phyloP scores from a whole-genome alignment of 1,140 invertebrate genomes.

The Ceratosolen solmsi region DNA sequence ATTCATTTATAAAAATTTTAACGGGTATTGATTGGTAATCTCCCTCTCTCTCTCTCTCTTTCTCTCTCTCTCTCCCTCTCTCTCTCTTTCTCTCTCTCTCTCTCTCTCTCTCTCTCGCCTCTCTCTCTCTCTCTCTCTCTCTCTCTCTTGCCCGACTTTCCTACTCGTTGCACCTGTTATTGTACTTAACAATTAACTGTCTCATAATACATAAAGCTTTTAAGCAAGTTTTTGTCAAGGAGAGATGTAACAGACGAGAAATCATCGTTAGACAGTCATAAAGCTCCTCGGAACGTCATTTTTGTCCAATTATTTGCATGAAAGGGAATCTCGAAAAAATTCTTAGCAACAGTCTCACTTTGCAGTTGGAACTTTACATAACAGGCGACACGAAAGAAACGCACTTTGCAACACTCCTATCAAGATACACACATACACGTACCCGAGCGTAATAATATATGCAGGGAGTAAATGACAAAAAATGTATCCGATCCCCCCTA shows the following conservation, averaged over 20 bases:
- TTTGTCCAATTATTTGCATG: not conserved
- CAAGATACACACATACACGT: not conserved
- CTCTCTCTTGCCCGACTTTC: no score
- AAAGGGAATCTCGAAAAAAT: not conserved
- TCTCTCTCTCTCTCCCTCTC: no score
- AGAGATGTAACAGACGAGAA: not conserved
- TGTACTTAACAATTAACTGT: no score
- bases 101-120: no score
- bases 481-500: slow-evolving; percentile 16
- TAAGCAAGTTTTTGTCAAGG: not conserved
- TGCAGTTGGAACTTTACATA: slow-evolving; percentile 14
- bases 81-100: no score
- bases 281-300: slow-evolving; percentile 1
- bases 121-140: no score
- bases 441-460: slow-evolving; percentile 1
- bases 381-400: slow-evolving; percentile 25
- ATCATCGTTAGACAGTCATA: not conserved
- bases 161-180: no score
- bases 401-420: not conserved
- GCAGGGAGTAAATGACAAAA: slow-evolving; percentile 45
- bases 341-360: slow-evolving; percentile 31
- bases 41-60: no score
- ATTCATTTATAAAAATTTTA: no score
- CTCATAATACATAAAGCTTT: not conserved
- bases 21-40: no score